Percentiles rank a stretch among this genome's conserved stretches.
Evolutionary conservation across 1,140 invertebrate species (phyloP).

Genomic region (Ceratina australensis): DNA sequence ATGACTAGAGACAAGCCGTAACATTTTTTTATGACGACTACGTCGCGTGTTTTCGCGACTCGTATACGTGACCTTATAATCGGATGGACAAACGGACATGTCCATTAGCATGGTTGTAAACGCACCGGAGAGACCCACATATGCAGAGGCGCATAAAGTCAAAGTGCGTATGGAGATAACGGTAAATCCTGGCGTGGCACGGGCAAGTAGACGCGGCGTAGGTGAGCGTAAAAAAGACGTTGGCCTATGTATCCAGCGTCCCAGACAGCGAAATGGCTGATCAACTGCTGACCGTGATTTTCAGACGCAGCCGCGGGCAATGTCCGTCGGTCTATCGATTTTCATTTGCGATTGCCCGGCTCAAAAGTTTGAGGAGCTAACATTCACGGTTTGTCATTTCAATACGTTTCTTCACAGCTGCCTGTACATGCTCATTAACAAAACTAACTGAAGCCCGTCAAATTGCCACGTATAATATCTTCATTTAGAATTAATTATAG

Average conservation of each 20-base stretch:
- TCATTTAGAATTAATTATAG: no score
- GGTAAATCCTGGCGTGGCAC: conserved; percentile 42
- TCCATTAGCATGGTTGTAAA: conserved; percentile 61
- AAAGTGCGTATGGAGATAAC: conserved; percentile 67
- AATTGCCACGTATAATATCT: no score
- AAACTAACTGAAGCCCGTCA: no score
- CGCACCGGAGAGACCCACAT: conserved; percentile 57
- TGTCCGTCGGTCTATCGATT: conserved; percentile 6
- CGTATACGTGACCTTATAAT: conserved; percentile 49
- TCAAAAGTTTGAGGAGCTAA: background rate
- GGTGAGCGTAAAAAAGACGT: conserved; percentile 15
- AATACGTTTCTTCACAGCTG: no score
- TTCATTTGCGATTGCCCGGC: conserved; percentile 11
- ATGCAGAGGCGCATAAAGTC: conserved; percentile 59
- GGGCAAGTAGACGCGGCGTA: background rate
- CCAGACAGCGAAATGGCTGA: conserved; percentile 22
- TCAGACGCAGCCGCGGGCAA: conserved; percentile 19
- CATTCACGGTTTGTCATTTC: no score
- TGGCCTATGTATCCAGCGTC: conserved; percentile 32
- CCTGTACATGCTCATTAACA: no score
- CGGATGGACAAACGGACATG: conserved; percentile 59
- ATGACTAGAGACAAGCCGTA: background rate
- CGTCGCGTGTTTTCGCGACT: background rate
- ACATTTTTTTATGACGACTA: no score
- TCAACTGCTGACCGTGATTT: conserved; percentile 30